Conservation (phyloP, 2,888 invertebrate genomes). For the Meganola albula region DNA sequence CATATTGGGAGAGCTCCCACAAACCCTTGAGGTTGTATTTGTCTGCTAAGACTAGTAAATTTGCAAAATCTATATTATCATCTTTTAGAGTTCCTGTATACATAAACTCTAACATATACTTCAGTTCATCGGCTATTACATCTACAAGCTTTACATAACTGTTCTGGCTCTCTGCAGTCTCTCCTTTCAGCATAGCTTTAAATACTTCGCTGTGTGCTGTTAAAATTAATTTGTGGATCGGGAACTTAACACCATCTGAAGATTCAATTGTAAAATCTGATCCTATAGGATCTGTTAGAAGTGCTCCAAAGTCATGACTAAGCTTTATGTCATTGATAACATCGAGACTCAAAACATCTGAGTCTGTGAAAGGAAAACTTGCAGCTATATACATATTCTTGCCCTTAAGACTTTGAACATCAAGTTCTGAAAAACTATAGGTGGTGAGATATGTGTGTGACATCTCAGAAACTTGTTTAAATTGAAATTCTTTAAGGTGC, state of each 20-base stretch:
- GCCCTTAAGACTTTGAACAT: slow-evolving; percentile 50
- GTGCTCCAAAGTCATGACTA: slow-evolving; percentile 47
- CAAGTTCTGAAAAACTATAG: slow-evolving; percentile 49
- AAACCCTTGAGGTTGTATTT: slow-evolving; percentile 54
- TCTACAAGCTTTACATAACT: slow-evolving; percentile 55
- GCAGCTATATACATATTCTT: slow-evolving; percentile 49
- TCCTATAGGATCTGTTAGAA: slow-evolving; percentile 51
- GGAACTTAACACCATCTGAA: slow-evolving; percentile 51
- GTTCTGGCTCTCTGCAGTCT: slow-evolving; percentile 62
- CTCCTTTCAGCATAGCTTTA: slow-evolving; percentile 65
- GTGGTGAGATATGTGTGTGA: slow-evolving; percentile 40
- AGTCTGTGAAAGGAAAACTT: slow-evolving; percentile 30
- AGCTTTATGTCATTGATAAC: slow-evolving; percentile 36
- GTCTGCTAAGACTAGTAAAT: slow-evolving; percentile 56
- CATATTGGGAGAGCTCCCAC: slow-evolving; percentile 46
- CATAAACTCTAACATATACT: slow-evolving; percentile 53
- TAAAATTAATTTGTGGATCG: slow-evolving; percentile 54
- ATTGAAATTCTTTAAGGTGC: slow-evolving; percentile 34
- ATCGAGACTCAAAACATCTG: slow-evolving; percentile 26
- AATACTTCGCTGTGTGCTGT: slow-evolving; percentile 62
- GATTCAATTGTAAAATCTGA: slow-evolving; percentile 64
- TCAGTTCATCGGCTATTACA: slow-evolving; percentile 52
- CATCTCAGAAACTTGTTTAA: slow-evolving; percentile 29
- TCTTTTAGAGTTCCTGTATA: slow-evolving; percentile 56
- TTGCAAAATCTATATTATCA: slow-evolving; percentile 46